Percentiles rank a stretch among this genome's conserved stretches.
These are phyloP conservation scores for Bos indicus DNA, from an alignment of 2,113 vertebrate species.

Conservation along the genomic window DNA sequence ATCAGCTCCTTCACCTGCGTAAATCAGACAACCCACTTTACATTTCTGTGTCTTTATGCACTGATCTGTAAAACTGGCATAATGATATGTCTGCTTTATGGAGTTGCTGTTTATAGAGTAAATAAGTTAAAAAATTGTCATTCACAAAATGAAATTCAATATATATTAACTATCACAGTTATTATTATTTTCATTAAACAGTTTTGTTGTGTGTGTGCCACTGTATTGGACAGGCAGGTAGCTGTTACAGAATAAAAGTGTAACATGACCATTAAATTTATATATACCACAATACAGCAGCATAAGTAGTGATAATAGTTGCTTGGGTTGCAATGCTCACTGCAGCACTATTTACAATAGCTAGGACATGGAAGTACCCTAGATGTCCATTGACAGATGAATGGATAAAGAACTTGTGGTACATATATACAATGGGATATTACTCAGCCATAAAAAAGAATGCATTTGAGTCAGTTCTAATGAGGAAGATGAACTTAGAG, in stretches of 20 bases:
- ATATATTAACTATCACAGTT: not conserved
- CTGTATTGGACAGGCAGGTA: not conserved
- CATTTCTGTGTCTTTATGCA: not conserved
- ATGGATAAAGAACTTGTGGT: not conserved
- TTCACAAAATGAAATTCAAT: not conserved
- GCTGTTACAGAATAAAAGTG: not conserved
- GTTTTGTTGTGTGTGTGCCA: not conserved
- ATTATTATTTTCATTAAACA: not conserved
- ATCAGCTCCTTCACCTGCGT: not conserved
- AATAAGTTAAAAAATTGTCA: not conserved
- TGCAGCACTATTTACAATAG: not conserved
- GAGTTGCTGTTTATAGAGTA: not conserved
- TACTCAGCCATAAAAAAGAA: not conserved
- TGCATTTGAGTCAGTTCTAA: not conserved
- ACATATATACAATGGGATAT: not conserved
- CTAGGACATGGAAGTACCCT: not conserved
- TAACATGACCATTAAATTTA: not conserved
- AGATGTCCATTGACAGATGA: not conserved
- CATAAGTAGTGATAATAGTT: not conserved
- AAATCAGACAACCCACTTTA: not conserved
- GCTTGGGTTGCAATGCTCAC: not conserved
- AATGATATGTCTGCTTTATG: not conserved
- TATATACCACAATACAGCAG: not conserved
- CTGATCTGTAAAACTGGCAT: not conserved
- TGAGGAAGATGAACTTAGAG: not conserved